phyloP scores from a whole-genome alignment of 1,140 invertebrate genomes.

The Antheraea mylitta region DNA sequence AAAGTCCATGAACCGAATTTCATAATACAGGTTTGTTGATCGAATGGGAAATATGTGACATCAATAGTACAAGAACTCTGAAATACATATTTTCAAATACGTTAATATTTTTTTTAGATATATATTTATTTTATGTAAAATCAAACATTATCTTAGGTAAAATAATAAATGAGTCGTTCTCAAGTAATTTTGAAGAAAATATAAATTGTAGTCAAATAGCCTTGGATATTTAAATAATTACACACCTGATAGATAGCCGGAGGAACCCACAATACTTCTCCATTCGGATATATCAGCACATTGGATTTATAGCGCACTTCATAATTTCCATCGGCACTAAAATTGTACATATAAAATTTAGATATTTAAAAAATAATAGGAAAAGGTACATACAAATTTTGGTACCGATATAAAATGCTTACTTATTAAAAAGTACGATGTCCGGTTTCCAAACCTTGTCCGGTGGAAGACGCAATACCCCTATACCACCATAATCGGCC shows the following conservation, averaged over 20 bases:
- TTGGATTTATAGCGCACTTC: conserved; percentile 98
- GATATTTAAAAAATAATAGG: too few species aligned
- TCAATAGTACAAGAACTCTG: conserved; percentile 99
- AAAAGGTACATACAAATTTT: too few species aligned
- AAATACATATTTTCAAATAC: conserved; percentile 27
- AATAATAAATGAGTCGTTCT: background rate
- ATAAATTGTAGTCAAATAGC: too few species aligned
- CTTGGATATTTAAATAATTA: background rate
- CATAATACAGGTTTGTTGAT: conserved; percentile 99
- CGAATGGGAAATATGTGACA: conserved; percentile 99
- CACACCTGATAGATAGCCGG: conserved; percentile 96
- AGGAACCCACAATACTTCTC: conserved; percentile 97
- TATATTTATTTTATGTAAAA: too few species aligned
- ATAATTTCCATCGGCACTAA: conserved; percentile 97
- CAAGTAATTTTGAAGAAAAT: too few species aligned
- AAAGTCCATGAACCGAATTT: conserved; percentile 99
- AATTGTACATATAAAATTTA: conserved; percentile 39
- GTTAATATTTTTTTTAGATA: background rate
- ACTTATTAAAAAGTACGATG: conserved; percentile 99
- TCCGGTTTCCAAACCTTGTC: conserved; percentile 99
- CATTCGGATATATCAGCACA: conserved; percentile 95
- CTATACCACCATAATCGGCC: conserved; percentile 98
- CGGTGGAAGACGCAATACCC: conserved; percentile 95
- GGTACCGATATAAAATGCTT: conserved; percentile 66
- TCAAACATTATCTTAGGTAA: background rate